Percentiles rank a stretch among this genome's conserved stretches.
Conservation (phyloP, 2,797 vertebrate genomes). For the Neomorphus geoffroyi region DNA sequence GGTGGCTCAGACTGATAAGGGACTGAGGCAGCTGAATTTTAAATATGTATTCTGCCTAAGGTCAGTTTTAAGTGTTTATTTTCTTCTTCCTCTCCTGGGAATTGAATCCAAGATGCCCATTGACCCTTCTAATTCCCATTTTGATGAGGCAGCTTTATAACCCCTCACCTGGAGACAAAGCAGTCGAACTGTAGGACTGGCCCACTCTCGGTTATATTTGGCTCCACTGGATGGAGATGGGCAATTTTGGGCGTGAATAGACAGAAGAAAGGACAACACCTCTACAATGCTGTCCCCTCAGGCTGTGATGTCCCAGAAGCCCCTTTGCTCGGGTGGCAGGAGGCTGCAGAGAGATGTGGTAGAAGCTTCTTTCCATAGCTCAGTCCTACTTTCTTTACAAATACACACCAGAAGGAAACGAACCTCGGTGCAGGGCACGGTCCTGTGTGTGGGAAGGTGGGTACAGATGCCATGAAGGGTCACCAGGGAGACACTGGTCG, state of each 20-base stretch:
- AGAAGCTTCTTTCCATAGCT: background rate
- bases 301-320: background rate
- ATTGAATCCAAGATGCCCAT: background rate
- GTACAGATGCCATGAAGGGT: background rate
- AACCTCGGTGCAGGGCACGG: background rate
- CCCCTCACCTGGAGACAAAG: background rate
- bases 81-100: background rate
- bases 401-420: background rate
- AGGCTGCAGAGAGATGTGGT: background rate
- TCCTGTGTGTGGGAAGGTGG: too few species aligned
- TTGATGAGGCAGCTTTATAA: background rate
- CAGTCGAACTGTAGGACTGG: background rate
- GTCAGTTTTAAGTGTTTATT: background rate
- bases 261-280: background rate
- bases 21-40: background rate
- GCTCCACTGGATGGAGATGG: background rate
- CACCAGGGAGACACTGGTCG: background rate
- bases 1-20: background rate
- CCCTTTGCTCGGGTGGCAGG: background rate
- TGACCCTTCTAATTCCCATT: background rate
- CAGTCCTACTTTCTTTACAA: background rate
- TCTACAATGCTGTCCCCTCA: background rate
- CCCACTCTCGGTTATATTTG: background rate
- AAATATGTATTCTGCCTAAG: background rate
- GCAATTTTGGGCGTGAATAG: background rate